Conservation (phyloP, 2,797 vertebrate genomes). For the Mormyrus hasselquistii region DNA sequence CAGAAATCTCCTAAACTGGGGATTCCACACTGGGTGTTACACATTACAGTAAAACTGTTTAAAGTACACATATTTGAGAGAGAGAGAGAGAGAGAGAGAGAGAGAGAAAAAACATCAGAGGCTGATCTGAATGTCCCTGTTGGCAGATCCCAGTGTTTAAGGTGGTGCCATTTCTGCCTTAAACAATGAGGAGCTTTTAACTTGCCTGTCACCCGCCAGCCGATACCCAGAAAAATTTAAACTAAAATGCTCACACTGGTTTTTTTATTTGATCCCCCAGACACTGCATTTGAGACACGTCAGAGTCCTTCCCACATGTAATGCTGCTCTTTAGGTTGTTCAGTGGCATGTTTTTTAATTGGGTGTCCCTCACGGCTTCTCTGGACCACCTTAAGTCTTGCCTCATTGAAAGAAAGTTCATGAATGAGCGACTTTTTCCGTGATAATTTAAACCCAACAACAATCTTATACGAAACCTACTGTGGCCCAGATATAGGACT, state of each 20-base stretch:
- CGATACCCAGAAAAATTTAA: neutral
- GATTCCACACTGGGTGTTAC: neutral
- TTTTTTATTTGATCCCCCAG: neutral
- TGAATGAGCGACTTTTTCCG: neutral
- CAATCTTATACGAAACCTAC: neutral
- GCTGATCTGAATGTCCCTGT: neutral
- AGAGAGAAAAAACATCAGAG: neutral
- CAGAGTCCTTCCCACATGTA: neutral
- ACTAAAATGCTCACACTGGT: neutral
- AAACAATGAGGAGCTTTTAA: neutral
- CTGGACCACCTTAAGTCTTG: neutral
- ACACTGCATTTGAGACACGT: neutral
- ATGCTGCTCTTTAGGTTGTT: neutral
- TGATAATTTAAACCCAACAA: neutral
- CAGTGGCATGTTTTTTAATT: neutral
- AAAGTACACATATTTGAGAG: neutral
- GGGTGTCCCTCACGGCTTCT: slow-evolving; percentile 30
- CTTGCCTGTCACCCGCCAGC: neutral
- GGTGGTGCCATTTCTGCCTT: neutral
- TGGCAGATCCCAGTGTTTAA: neutral
- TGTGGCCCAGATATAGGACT: neutral
- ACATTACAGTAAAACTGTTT: neutral
- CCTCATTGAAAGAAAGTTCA: neutral
- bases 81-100: too few relatives aligned
- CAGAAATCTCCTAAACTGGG: slow-evolving; percentile 11